Evolutionary conservation across 2,888 invertebrate species (phyloP), one percentile per base, ranked within the genome.

Genomic region (Hemistola chrysoprasaria): DNA sequence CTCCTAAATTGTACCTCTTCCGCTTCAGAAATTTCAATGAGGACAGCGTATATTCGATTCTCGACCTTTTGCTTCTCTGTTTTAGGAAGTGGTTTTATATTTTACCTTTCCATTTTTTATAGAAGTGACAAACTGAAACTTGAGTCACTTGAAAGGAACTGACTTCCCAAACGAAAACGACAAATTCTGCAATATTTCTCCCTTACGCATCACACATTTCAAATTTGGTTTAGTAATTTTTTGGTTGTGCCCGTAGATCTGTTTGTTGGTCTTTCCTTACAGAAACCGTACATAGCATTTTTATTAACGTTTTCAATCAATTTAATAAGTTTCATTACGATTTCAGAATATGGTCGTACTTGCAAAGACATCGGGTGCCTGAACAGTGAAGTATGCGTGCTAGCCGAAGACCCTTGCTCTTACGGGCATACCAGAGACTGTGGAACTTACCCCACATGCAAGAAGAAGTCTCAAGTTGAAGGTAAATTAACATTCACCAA

Each of bases 321-420:
- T 3, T 16, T 16, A 4, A 4, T 16, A 16, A 3, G 3, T 16
- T 2, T 16, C n/a, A 22, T 11, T 20, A 9, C 29, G 41, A 10
- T 84, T 87, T 24, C 84, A 95, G 95, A 95, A 78, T 95, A 94
- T 73, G 95, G 95, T 45, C 91, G 95, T 55, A 90, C 92, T 10
- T 95, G 95, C 74, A 91, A 90, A 63, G 95, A 95, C 67, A 95
- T 95, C 60, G 95, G 95, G 32, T 95, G 95, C 65, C 82, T 91
- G 37, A 92, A 91, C 66, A 93, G 86, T 62, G 91, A 95, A 79
- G 91, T 91, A 43, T 95, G 95, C 76, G 91, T 94, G 40, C 90
- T 94, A 68, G 91, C 90, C 1, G 92, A 93, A 62, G 94, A 95
- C 58, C 92, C 93, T 0, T 95, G 95, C 71, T 82, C 89, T 7